These are phyloP conservation scores for Acleris sparsana DNA, from an alignment of 2,888 invertebrate species.

Conservation along the genomic window DNA sequence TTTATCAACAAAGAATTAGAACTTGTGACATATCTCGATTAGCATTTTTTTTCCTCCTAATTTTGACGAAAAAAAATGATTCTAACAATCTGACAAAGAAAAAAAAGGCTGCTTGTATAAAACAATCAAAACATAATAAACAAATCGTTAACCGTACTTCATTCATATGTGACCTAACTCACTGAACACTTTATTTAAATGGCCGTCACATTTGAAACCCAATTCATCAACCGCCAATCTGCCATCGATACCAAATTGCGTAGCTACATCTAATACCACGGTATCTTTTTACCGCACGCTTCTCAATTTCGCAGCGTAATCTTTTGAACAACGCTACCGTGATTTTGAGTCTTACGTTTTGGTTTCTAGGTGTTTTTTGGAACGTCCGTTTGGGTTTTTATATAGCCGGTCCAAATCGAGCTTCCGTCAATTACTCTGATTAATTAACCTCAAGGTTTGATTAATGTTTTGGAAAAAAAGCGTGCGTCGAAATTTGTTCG, in stretches of 20 bases:
- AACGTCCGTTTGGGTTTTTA: conserved; percentile 14
- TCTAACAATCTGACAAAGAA: too few relatives aligned
- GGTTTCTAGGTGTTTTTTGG: conserved; percentile 1
- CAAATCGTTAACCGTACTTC: too few relatives aligned
- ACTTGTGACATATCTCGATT: too few relatives aligned
- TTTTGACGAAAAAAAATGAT: too few relatives aligned
- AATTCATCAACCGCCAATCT: not conserved
- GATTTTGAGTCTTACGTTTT: not conserved
- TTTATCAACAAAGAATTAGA: too few relatives aligned
- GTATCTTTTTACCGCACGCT: not conserved
- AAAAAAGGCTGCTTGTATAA: too few relatives aligned
- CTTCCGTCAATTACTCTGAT: conserved; percentile 20
- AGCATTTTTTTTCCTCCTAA: too few relatives aligned
- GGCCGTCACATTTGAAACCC: not conserved
- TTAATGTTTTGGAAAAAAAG: conserved; percentile 29
- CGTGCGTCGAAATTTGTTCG: conserved; percentile 20
- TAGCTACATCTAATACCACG: not conserved
- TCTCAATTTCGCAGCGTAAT: conserved; percentile 1
- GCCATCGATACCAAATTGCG: not conserved
- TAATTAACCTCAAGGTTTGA: conserved; percentile 30
- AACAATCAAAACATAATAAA: too few relatives aligned
- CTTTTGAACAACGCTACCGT: not conserved
- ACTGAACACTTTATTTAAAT: too few relatives aligned
- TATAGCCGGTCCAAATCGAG: conserved; percentile 10
- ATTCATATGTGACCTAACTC: too few relatives aligned